Percentiles rank a stretch among this genome's conserved stretches.
Evolutionary conservation across 2,888 invertebrate genomes (phyloP).

Genomic region (Operophtera brumata): DNA sequence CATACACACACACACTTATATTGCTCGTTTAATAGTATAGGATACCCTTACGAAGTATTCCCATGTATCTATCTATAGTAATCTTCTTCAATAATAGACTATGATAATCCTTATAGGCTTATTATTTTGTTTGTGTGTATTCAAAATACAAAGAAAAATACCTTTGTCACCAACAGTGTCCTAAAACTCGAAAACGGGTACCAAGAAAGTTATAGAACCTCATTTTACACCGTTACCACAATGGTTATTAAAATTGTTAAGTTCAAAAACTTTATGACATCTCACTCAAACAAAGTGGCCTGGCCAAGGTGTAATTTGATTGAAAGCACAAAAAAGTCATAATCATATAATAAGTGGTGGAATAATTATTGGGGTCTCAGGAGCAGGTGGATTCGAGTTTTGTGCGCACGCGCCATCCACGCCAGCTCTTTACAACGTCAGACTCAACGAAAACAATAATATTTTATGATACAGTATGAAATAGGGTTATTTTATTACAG

Average conservation of each 20-base stretch:
- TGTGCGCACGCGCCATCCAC: slow-evolving; percentile 58
- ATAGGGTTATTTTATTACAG: slow-evolving; percentile 25
- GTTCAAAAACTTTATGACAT: slow-evolving; percentile 73
- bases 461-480: slow-evolving; percentile 37
- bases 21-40: too few species aligned
- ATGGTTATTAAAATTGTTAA: slow-evolving; percentile 45
- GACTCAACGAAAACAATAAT: slow-evolving; percentile 38
- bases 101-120: too few species aligned
- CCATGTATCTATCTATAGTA: too few species aligned
- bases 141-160: too few species aligned
- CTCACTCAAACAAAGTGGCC: slow-evolving; percentile 74
- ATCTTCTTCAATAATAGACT: too few species aligned
- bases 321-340: slow-evolving; percentile 81
- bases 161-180: too few species aligned
- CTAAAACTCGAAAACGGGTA: not conserved
- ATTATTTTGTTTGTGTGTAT: too few species aligned
- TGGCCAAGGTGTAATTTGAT: slow-evolving; percentile 79
- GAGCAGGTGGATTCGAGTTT: slow-evolving; percentile 64
- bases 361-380: slow-evolving; percentile 76
- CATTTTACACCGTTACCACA: slow-evolving; percentile 67
- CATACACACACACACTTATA: too few species aligned
- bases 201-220: slow-evolving; percentile 47
- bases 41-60: too few species aligned
- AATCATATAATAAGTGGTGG: slow-evolving; percentile 79
- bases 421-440: slow-evolving; percentile 41